Evolutionary conservation across 1,140 invertebrate species (phyloP), one percentile per base, ranked within the genome.

Genomic region (Caerostris darwini): DNA sequence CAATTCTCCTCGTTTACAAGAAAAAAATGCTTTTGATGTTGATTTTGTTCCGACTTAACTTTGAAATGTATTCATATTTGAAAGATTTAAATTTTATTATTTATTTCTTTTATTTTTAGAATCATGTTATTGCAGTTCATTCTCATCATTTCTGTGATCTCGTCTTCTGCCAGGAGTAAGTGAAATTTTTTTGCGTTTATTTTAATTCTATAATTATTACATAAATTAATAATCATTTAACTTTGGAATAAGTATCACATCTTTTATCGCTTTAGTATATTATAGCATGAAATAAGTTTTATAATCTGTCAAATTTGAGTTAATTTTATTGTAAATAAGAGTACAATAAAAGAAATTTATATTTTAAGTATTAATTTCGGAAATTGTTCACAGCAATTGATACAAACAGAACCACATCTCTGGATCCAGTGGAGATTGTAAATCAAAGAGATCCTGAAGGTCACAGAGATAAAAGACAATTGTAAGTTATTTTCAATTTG

Each of bases 81-180:
- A 34, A 34, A 34, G 2, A 1, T 34, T 34, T 34, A 34, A 34
- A 34, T 34, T 34, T 34, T 34, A 34, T 34, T 34, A 34, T 34
- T n/a, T 34, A 34, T 34, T 34, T 34, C 3, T 5, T 67, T 2
- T 3, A 3, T 61, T 88, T 88, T 50, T 7, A 88, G 86, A 14
- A 88, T 54, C 61, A 88, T 88, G 86, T 17, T 61, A 7, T 4
- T 88, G 58, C 86, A 64, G 12, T 54, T 14, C 14, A 61, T 88
- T 88, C 50, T 88, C 19, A 6, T 88, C 59, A 53, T 88, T 53
- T 88, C 59, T 8, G 19, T 88, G 19, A 57, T 88, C 7, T 64
- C 50, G 6, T 53, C 86, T 6, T 88, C 34, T 67, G 86, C 86
- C 4, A 64, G 19, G 64, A 53, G 86, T 88, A 88, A 88, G 86